phyloP scores from a whole-genome alignment of 1,140 invertebrate species.

The Lepidurus couesii region DNA sequence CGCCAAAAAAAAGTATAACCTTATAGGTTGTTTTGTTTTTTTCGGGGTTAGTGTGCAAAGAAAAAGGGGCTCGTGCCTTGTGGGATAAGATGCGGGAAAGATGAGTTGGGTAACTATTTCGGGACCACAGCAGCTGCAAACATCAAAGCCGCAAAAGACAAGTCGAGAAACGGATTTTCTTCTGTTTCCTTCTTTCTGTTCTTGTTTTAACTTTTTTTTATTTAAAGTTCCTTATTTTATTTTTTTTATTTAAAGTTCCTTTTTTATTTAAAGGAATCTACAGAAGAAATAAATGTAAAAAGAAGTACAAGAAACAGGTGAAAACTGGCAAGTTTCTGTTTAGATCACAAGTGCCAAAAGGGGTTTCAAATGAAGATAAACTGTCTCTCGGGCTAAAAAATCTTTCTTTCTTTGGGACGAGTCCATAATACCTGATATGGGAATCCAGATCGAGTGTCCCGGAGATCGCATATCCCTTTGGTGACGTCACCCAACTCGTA shows the following conservation, averaged over 20 bases:
- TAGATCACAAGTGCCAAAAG: too few relatives aligned
- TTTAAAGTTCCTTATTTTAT: too few relatives aligned
- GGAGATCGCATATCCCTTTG: constrained; percentile 5
- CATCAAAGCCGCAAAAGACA: neutral
- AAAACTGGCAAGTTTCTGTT: too few relatives aligned
- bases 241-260: too few relatives aligned
- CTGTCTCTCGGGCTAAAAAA: too few relatives aligned
- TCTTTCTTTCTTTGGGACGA: neutral
- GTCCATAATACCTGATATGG: constrained; percentile 5
- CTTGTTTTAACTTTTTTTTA: too few relatives aligned
- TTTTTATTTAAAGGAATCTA: too few relatives aligned
- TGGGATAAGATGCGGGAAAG: neutral
- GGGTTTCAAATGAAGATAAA: too few relatives aligned
- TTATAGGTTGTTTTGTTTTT: too few relatives aligned
- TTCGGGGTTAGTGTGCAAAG: neutral
- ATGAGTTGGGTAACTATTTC: constrained; percentile 15
- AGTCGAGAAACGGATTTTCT: neutral
- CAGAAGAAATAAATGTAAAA: too few relatives aligned
- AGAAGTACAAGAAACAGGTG: too few relatives aligned
- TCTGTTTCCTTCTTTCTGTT: neutral
- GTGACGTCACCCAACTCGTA: constrained; percentile 11
- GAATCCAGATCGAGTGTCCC: constrained; percentile 8
- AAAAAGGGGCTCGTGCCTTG: neutral
- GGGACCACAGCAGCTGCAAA: neutral
- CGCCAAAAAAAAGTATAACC: too few relatives aligned